A percentile compares a stretch with the other conserved stretches of the same genome.
phyloP scores from a whole-genome alignment of 2,113 vertebrate genomes.

The Trichechus manatus region DNA sequence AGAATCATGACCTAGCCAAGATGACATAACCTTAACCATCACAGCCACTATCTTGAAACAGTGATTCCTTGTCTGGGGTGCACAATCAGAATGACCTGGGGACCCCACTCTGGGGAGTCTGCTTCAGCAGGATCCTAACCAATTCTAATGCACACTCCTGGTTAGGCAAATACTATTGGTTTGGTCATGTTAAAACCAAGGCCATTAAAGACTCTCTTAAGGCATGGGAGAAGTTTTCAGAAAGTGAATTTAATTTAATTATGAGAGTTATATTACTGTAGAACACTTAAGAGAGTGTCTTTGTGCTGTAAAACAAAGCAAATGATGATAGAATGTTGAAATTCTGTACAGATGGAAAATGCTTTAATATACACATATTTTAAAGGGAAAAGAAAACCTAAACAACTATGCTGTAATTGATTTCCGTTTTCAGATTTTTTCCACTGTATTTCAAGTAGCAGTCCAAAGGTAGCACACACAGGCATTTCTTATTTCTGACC shows the following conservation, averaged over 20 bases:
- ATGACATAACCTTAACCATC: too few relatives aligned
- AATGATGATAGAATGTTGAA: neutral
- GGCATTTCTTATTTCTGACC: neutral
- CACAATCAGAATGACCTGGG: neutral
- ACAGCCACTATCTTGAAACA: neutral
- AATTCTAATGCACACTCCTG: neutral
- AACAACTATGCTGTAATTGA: neutral
- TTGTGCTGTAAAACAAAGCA: neutral
- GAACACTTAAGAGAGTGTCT: neutral
- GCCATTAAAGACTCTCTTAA: neutral
- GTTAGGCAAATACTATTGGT: neutral
- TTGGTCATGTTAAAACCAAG: neutral
- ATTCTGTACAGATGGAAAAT: neutral
- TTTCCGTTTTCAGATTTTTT: neutral
- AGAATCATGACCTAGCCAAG: too few relatives aligned
- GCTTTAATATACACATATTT: neutral
- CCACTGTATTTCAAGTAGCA: constrained; percentile 11
- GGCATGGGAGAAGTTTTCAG: neutral
- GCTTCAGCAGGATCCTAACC: neutral
- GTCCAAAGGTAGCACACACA: neutral
- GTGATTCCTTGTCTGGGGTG: neutral
- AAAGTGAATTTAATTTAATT: constrained; percentile 36
- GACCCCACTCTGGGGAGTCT: neutral
- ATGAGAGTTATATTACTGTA: neutral
- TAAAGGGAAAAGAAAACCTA: neutral